Conservation (phyloP, 2,888 invertebrate genomes). For the Acronicta alni region DNA sequence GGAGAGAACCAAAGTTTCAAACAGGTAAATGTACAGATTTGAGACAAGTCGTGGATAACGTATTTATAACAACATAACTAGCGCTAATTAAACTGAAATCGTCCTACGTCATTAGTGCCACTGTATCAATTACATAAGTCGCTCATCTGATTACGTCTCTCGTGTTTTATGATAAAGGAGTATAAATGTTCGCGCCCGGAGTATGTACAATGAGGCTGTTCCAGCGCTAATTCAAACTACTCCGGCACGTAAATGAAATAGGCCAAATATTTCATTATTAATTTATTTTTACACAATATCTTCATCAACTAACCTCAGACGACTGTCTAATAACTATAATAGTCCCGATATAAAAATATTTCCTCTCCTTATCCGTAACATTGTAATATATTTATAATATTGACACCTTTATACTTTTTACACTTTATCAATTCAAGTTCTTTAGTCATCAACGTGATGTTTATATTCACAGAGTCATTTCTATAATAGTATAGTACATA, state of each 20-base stretch:
- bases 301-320: slow-evolving; percentile 84
- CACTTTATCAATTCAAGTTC: slow-evolving; percentile 71
- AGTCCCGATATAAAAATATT: slow-evolving; percentile 89
- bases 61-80: no score
- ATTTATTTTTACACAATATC: slow-evolving; percentile 87
- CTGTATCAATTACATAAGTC: no score
- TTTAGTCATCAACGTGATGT: slow-evolving; percentile 54
- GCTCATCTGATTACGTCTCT: no score
- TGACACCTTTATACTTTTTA: slow-evolving; percentile 82
- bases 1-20: no score
- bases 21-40: no score
- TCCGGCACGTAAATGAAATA: slow-evolving; percentile 31
- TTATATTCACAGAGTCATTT: slow-evolving; percentile 58
- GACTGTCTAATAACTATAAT: slow-evolving; percentile 81
- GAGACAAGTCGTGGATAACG: no score
- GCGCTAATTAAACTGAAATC: no score
- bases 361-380: slow-evolving; percentile 80
- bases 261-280: slow-evolving; percentile 67
- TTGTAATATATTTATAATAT: slow-evolving; percentile 73
- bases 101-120: no score
- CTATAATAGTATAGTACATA: slow-evolving; percentile 50
- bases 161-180: no score
- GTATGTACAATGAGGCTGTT: no score
- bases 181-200: no score
- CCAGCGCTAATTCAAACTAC: no score